Conservation (phyloP, 2,113 vertebrate species). For the Campylomormyrus numenius region DNA sequence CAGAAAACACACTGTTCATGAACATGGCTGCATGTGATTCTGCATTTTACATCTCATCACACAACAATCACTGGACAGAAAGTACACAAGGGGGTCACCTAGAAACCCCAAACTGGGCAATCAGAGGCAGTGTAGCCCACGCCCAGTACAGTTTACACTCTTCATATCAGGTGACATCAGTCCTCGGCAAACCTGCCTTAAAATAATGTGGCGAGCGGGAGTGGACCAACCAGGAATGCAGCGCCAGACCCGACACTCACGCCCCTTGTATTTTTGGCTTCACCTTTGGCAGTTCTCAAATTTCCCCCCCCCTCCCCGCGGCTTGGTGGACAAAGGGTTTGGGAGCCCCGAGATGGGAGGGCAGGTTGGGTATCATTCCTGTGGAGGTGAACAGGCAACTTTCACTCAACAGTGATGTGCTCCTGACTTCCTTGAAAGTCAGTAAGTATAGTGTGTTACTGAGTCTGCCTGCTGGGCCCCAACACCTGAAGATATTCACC, state of each 20-base stretch:
- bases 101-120: conserved; percentile 26
- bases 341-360: not conserved
- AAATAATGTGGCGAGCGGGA: not conserved
- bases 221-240: not conserved
- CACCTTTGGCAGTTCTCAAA: conserved; percentile 23
- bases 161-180: conserved; percentile 41
- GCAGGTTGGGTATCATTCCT: not conserved
- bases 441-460: not conserved
- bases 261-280: conserved; percentile 21
- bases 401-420: not conserved
- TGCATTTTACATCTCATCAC: not conserved
- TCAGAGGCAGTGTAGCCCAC: conserved; percentile 18
- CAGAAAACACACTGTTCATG: not conserved
- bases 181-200: not conserved
- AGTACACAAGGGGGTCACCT: not conserved
- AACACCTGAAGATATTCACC: not conserved
- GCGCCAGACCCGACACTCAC: not conserved
- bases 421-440: not conserved
- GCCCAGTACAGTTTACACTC: conserved; percentile 43
- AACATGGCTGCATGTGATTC: not conserved
- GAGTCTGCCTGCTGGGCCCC: not conserved
- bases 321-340: conserved; percentile 2
- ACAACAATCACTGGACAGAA: not conserved
- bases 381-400: not conserved
- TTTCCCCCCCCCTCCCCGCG: not conserved